Base-by-base conservation (phyloP, 2,797 vertebrate species). In the Ctenosaura bakeri region DNA sequence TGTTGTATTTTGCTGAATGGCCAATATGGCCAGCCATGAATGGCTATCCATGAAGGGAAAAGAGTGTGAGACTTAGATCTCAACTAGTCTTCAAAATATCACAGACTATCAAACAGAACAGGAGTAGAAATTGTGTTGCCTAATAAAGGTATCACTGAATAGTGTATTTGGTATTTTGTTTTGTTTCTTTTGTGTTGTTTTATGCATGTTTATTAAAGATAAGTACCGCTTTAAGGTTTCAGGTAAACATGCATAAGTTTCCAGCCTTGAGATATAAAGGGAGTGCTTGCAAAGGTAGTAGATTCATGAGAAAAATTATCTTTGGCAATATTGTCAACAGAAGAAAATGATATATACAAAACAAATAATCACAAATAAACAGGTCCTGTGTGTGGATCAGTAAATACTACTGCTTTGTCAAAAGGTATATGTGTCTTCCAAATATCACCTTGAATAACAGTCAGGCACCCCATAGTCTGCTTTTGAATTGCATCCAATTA, bases 401-500 rank as follows among this genome's bases (percentile, higher is more conserved):
- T 80, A 69, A 69, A 54, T 52, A 73, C 78, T 16, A 77, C 6
- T 62, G 7, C 24, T 46, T 86, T 86, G 54, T 66, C 22, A 38
- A 73, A 88, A 56, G 66, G 35, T 73, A 73, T 42, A 82, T 42
- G 66, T 20, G 10, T 82, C 50, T 54, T 73, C 87, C 46, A 26
- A 82, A 88, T 66, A 46, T 18, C 38, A 20, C 26, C 52, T 83
- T 3, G 69, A 14, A 88, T 54, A 38, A 69, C 62, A 71, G 62
- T n/a, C 50, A 81, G 10, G 32, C 64, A 83, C 59, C 59, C 29
- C 71, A 69, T 86, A 77, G 59, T 0, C 0, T 69, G 16, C 69
- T 62, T 38, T 35, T 86, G 52, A 86, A 86, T 71, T 90, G 69
- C 32, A 64, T 80, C 62, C 77, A 85, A 35, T 46, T 79, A 73